phyloP scores from a whole-genome alignment of 2,113 vertebrate species.

The Urocynchramus pylzowi region DNA sequence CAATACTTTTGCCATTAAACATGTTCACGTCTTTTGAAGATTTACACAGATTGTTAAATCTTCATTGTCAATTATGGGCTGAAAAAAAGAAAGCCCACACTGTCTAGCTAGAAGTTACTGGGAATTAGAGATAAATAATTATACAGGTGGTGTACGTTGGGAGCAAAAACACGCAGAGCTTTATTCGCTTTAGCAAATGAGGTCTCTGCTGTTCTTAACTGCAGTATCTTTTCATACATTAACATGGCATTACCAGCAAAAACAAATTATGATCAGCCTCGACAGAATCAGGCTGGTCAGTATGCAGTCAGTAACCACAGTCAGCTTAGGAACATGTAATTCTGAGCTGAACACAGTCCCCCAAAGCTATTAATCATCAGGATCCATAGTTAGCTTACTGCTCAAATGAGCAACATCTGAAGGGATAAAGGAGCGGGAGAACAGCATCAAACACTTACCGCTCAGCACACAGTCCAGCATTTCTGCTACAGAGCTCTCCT shows the following conservation, averaged over 20 bases:
- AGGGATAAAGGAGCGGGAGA: background rate
- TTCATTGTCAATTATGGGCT: background rate
- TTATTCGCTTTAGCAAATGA: background rate
- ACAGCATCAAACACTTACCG: slow-evolving; percentile 5
- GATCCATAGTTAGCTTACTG: background rate
- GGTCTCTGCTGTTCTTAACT: background rate
- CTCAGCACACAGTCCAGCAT: background rate
- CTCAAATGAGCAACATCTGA: background rate
- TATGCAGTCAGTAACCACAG: background rate
- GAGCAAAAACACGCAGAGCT: background rate
- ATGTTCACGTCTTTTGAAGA: background rate
- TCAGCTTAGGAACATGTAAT: background rate
- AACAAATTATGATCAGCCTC: background rate
- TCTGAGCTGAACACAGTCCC: background rate
- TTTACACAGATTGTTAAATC: background rate
- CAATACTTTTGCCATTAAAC: background rate
- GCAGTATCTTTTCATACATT: background rate
- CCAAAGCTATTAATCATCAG: background rate
- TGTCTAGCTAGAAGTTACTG: background rate
- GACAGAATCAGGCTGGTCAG: background rate
- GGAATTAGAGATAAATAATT: background rate
- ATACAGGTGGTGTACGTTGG: background rate
- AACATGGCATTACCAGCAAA: background rate
- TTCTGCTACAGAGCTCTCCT: slow-evolving; percentile 2
- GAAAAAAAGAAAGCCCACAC: background rate